Base-by-base conservation (phyloP, 2,888 invertebrate genomes). In the Meiosimyza decipiens region DNA sequence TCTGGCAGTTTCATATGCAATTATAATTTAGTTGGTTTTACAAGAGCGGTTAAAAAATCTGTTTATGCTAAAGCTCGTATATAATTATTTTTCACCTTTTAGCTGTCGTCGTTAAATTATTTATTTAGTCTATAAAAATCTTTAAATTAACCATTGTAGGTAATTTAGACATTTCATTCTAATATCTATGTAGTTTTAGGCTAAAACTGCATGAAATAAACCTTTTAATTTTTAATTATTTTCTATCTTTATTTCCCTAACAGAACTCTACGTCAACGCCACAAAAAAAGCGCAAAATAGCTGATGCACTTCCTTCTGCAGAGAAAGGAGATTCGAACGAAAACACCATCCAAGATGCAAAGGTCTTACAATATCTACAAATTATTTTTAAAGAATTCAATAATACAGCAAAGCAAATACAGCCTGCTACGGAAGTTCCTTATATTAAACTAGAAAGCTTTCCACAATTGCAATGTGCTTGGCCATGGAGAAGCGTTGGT, bases 401-500 rank as follows among this genome's bases (percentile, higher is more conserved):
- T 15, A 49, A n/a, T 12, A 11, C 59, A 11, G n/a, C 7, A 28
- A 11, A n/a, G 9, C 18, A 28, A 15, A 0, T 33, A 57, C 2
- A 18, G 7, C 2, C 9, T 13, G 3, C 50, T 9, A 5, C 15
- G 9, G 28, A 18, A n/a, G 0, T n/a, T 11, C 52, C 9, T 62
- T n/a, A 22, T 12, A 12, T 15, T n/a, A 9, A 40, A 18, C 0
- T 16, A 33, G 13, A 72, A 28, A 71, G 74, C 6, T 84, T 83
- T 75, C 70, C 77, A 1, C 73, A 79, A 28, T 76, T 84, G 6
- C 62, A 76, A 33, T 78, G 77, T 63, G 80, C 80, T 7, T 87
- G 87, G 86, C 86, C 87, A 3, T 79, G 81, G 15, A 71, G 74
- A 0, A 78, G 80, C 1, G 84, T 82, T 0, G 86, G 87, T 0